Evolutionary conservation across 2,113 vertebrate genomes (phyloP).

Genomic region (Mixornis gularis): DNA sequence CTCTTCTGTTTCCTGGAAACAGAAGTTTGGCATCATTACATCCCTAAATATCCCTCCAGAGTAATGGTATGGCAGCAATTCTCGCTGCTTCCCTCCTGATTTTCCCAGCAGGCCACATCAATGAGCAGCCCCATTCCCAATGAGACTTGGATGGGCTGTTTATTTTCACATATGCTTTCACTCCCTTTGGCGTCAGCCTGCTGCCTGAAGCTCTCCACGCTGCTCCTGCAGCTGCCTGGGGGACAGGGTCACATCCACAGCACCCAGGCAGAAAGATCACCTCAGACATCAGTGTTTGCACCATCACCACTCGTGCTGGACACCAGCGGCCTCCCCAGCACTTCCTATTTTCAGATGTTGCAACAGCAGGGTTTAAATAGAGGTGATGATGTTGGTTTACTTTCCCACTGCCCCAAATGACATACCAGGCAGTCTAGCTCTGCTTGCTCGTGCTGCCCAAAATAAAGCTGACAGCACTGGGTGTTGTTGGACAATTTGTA

Average conservation of each 20-base stretch:
- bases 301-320: neutral
- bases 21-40: neutral
- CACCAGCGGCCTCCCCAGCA: neutral
- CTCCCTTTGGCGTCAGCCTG: neutral
- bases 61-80: neutral
- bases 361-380: conserved; percentile 8
- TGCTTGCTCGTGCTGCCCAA: conserved; percentile 8
- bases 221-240: neutral
- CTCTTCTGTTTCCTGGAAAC: conserved; percentile 11
- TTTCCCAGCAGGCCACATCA: conserved; percentile 27
- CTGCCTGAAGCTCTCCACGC: neutral
- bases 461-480: neutral
- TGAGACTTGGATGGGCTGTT: neutral
- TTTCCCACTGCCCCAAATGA: conserved; percentile 30
- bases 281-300: neutral
- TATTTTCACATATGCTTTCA: neutral
- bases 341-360: conserved; percentile 31
- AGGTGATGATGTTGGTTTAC: conserved; percentile 25
- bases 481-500: neutral
- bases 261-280: neutral
- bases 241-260: neutral
- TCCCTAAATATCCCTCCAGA: conserved; percentile 6
- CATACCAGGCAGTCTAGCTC: neutral
- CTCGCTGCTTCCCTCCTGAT: neutral
- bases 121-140: neutral